Evolutionary conservation across 1,140 invertebrate genomes (phyloP).

Genomic region (Tribolium castaneum): DNA sequence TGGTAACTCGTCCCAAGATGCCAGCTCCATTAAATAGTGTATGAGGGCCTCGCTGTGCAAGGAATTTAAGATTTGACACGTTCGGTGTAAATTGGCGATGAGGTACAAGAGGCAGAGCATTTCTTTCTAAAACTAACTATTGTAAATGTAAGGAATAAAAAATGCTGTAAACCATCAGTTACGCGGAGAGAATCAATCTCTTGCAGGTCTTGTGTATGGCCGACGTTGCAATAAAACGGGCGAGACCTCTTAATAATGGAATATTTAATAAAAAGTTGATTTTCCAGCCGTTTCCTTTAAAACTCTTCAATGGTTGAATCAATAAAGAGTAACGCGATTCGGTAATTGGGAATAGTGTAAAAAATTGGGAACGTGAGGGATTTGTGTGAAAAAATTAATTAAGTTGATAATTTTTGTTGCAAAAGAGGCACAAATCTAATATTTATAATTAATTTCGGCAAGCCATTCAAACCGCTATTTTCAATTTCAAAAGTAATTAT

Average conservation of each 20-base stretch:
- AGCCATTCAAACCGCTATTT: conserved; percentile 12
- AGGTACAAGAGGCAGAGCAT: neutral
- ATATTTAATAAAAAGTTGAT: conserved; percentile 19
- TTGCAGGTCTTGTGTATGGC: neutral
- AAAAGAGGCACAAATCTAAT: neutral
- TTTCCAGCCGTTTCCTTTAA: neutral
- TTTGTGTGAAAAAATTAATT: neutral
- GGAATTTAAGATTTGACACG: conserved; percentile 29
- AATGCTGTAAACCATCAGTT: neutral
- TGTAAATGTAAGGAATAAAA: neutral
- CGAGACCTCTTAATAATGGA: conserved; percentile 4
- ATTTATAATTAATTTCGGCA: conserved; percentile 9
- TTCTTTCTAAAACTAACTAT: neutral
- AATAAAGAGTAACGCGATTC: neutral
- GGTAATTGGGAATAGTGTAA: neutral
- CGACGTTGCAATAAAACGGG: neutral
- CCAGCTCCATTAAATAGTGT: conserved; percentile 26
- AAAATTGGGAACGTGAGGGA: neutral
- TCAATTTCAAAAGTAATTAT: conserved; percentile 23
- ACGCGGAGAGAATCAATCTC: neutral
- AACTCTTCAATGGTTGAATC: neutral
- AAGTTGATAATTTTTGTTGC: conserved; percentile 3
- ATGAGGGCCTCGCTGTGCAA: conserved; percentile 4
- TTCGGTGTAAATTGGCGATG: conserved; percentile 17
- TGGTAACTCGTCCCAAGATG: conserved; percentile 24